These are phyloP conservation scores for Brachirus orientalis DNA, from an alignment of 2,113 vertebrate species.

Conservation along the genomic window DNA sequence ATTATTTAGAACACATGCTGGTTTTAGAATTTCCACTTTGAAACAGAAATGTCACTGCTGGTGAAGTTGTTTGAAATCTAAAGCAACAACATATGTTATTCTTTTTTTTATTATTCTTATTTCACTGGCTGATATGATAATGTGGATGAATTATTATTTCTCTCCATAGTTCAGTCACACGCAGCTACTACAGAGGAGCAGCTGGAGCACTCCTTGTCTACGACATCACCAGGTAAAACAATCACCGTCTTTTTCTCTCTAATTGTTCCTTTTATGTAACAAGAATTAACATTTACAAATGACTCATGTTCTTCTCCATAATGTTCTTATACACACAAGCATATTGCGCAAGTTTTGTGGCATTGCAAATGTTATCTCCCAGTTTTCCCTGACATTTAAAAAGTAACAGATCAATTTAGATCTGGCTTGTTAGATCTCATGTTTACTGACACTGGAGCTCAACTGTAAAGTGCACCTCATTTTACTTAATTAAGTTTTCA, in stretches of 20 bases:
- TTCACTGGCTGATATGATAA: neutral
- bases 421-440: no score
- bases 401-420: no score
- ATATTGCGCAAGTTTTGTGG: neutral
- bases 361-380: no score
- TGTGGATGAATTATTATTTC: neutral
- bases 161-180: slow-evolving; percentile 87
- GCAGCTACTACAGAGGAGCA: slow-evolving; percentile 94
- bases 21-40: no score
- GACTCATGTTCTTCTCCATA: neutral
- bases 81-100: no score
- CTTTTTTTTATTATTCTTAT: neutral
- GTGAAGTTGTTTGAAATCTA: no score
- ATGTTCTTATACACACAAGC: neutral
- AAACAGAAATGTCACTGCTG: no score
- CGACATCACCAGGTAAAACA: slow-evolving; percentile 90
- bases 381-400: no score
- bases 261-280: neutral
- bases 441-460: no score
- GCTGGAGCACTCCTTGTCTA: slow-evolving; percentile 92
- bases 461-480: no score
- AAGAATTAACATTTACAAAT: neutral
- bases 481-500: no score
- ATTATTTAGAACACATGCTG: neutral
- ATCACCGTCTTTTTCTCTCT: neutral